Evolutionary conservation across 2,797 vertebrate genomes (phyloP).

Genomic region (Scolopax rusticola): DNA sequence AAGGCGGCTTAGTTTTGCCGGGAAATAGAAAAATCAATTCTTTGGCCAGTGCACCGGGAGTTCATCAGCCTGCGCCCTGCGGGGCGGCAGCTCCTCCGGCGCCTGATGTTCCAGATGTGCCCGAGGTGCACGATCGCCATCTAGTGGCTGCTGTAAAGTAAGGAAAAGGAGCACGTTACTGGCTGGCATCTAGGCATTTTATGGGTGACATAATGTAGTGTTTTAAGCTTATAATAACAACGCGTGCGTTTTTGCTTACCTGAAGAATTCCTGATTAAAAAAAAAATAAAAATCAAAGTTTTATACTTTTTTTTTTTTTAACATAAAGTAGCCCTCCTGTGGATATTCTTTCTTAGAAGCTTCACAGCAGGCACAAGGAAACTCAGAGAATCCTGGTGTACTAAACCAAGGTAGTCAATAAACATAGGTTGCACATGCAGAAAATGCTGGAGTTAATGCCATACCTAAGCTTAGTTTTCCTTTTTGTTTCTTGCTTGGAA

Average conservation of each 20-base stretch:
- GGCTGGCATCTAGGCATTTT: accelerated
- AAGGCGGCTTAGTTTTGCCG: not conserved
- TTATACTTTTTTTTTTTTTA: no score
- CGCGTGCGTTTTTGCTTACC: not conserved
- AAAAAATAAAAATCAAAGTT: not conserved
- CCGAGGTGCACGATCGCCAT: constrained; percentile 53
- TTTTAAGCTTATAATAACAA: not conserved
- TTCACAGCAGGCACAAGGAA: not conserved
- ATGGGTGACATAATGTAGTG: accelerated
- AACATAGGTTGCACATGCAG: not conserved
- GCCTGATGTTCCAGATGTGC: constrained; percentile 26
- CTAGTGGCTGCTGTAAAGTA: not conserved
- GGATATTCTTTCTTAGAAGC: not conserved
- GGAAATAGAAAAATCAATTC: not conserved
- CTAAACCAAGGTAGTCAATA: not conserved
- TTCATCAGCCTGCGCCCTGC: not conserved
- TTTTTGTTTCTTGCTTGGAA: not conserved
- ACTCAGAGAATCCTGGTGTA: not conserved
- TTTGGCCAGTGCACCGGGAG: not conserved
- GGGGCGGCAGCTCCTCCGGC: not conserved
- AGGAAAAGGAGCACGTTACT: not conserved
- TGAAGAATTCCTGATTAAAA: not conserved
- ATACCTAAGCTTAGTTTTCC: not conserved
- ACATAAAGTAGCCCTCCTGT: not conserved
- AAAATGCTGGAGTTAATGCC: not conserved